phyloP scores from a whole-genome alignment of 2,888 invertebrate genomes.

The Drosophila subquinaria region DNA sequence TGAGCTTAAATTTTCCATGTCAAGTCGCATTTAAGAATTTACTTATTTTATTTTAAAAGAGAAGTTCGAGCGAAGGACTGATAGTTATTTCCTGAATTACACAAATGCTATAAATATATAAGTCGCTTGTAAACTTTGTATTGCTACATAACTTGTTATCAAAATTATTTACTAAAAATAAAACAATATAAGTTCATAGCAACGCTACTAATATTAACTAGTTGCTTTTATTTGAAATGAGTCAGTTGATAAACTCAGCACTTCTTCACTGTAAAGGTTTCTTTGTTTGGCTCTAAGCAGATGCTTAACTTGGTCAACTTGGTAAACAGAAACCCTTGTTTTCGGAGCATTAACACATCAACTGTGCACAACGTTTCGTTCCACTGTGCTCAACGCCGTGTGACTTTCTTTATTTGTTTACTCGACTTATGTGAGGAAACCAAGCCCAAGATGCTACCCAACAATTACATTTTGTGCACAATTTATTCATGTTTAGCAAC shows the following conservation, averaged over 20 bases:
- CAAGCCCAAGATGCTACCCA: conserved; percentile 62
- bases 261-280: background rate
- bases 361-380: conserved; percentile 15
- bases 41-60: no score
- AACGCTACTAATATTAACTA: no score
- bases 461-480: conserved; percentile 69
- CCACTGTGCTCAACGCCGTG: conserved; percentile 27
- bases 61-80: no score
- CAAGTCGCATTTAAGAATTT: no score
- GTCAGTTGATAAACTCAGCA: background rate
- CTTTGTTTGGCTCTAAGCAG: conserved; percentile 4
- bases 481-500: conserved; percentile 70
- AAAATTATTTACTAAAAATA: background rate
- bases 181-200: background rate
- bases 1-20: background rate
- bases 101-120: no score
- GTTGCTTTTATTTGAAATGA: no score
- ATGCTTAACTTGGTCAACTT: conserved; percentile 8
- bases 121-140: background rate
- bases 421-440: conserved; percentile 35
- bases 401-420: conserved; percentile 62
- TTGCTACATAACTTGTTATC: background rate
- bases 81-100: no score
- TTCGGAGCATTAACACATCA: conserved; percentile 24
- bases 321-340: conserved; percentile 8